phyloP scores from a whole-genome alignment of 2,797 vertebrate genomes.

The Acipenser ruthenus region DNA sequence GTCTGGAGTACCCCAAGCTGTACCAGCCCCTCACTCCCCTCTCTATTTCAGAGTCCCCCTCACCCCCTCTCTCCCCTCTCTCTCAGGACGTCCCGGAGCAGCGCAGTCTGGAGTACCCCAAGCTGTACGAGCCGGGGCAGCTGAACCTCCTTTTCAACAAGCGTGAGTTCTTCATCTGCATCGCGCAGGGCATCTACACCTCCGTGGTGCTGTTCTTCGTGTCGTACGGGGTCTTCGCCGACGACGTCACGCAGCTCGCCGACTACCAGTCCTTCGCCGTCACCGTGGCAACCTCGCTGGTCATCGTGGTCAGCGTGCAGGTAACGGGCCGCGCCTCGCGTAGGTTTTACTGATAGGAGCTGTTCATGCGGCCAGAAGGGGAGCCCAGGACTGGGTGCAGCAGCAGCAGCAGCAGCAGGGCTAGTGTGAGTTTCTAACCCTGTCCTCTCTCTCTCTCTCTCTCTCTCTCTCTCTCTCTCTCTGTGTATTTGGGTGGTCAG shows the following conservation, averaged over 20 bases:
- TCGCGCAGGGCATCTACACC: slow-evolving; percentile 89
- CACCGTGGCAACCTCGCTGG: slow-evolving; percentile 82
- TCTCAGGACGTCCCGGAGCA: slow-evolving; percentile 81
- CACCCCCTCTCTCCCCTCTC: background rate
- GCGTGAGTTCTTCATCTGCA: slow-evolving; percentile 93
- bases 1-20: slow-evolving; percentile 75
- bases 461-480: background rate
- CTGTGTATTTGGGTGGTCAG: slow-evolving; percentile 43
- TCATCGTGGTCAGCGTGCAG: slow-evolving; percentile 90
- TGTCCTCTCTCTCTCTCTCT: background rate
- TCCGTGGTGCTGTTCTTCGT: slow-evolving; percentile 87
- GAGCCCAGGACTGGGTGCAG: background rate
- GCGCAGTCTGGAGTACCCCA: slow-evolving; percentile 84
- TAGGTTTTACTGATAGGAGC: no score
- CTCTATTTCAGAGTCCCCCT: background rate
- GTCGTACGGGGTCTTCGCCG: slow-evolving; percentile 67
- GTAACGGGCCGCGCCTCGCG: slow-evolving; percentile 36
- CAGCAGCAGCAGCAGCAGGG: background rate
- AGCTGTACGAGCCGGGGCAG: slow-evolving; percentile 88
- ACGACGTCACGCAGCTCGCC: slow-evolving; percentile 72
- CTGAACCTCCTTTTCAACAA: slow-evolving; percentile 96
- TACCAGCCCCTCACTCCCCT: slow-evolving; percentile 63
- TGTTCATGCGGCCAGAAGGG: no score
- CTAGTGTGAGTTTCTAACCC: no score
- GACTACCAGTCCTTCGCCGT: slow-evolving; percentile 92